Percentiles rank a stretch among this genome's conserved stretches.
Evolutionary conservation across 2,113 vertebrate genomes (phyloP).

Genomic region (Brevimyrus niger): DNA sequence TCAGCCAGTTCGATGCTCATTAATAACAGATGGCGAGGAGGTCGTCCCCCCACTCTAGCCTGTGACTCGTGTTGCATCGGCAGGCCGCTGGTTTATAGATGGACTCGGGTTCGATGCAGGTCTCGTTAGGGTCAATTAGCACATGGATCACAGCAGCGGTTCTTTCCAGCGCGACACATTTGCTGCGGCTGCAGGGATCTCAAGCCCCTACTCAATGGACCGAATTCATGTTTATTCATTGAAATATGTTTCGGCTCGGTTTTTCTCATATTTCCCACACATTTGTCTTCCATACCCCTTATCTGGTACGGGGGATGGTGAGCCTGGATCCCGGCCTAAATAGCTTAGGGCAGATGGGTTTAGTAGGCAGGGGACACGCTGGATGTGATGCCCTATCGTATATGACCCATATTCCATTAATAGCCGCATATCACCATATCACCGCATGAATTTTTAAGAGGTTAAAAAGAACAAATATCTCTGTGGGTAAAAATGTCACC

Average conservation of each 20-base stretch:
- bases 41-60: neutral
- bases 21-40: neutral
- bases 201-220: neutral
- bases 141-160: neutral
- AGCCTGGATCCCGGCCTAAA: neutral
- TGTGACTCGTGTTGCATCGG: neutral
- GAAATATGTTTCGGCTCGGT: neutral
- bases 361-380: neutral
- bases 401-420: slow-evolving; percentile 1
- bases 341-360: neutral
- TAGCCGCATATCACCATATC: neutral
- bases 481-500: neutral
- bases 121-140: neutral
- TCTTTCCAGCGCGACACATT: neutral
- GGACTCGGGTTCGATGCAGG: neutral
- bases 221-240: neutral
- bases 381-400: neutral
- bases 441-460: neutral
- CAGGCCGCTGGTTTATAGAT: neutral
- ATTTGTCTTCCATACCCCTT: neutral
- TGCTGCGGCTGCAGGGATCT: neutral
- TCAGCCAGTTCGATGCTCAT: neutral
- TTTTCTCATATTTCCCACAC: neutral
- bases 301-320: neutral
- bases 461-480: neutral